Evolutionary conservation across 2,888 invertebrate genomes (phyloP).

Genomic region (Trachelus tabidus): DNA sequence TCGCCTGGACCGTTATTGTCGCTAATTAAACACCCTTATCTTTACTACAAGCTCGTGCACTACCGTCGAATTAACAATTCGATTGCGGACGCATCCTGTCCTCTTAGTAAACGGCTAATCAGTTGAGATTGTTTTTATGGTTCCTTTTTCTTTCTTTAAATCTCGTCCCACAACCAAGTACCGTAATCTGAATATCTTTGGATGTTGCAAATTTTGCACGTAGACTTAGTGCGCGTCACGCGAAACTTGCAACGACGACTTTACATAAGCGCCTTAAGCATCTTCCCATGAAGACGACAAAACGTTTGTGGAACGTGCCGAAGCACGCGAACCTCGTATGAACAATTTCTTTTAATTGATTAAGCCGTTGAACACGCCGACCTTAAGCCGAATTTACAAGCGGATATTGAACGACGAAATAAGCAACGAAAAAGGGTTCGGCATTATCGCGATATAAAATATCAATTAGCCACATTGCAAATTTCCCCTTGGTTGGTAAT

Average conservation of each 20-base stretch:
- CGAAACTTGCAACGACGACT: not conserved
- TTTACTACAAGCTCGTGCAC: not conserved
- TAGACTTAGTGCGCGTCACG: not conserved
- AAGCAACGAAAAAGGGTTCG: not conserved
- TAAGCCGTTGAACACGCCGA: not conserved
- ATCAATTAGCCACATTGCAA: not conserved
- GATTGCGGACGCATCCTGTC: not conserved
- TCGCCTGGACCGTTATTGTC: not conserved
- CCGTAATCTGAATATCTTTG: not conserved
- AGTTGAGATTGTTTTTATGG: not conserved
- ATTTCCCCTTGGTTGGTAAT: too few relatives aligned
- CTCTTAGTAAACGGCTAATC: not conserved
- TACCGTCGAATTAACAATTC: not conserved
- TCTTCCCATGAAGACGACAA: not conserved
- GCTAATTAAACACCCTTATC: not conserved
- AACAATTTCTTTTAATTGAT: slow-evolving; percentile 23
- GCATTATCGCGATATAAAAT: not conserved
- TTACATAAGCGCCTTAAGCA: not conserved
- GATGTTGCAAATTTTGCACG: not conserved
- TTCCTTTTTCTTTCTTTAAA: not conserved
- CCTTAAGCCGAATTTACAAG: not conserved
- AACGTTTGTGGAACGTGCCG: slow-evolving; percentile 24
- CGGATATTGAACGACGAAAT: not conserved
- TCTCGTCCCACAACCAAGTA: not conserved
- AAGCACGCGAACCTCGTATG: slow-evolving; percentile 21